Percentiles rank a stretch among this genome's conserved stretches.
Evolutionary conservation across 1,140 invertebrate species (phyloP).

Genomic region (Diprion similis): DNA sequence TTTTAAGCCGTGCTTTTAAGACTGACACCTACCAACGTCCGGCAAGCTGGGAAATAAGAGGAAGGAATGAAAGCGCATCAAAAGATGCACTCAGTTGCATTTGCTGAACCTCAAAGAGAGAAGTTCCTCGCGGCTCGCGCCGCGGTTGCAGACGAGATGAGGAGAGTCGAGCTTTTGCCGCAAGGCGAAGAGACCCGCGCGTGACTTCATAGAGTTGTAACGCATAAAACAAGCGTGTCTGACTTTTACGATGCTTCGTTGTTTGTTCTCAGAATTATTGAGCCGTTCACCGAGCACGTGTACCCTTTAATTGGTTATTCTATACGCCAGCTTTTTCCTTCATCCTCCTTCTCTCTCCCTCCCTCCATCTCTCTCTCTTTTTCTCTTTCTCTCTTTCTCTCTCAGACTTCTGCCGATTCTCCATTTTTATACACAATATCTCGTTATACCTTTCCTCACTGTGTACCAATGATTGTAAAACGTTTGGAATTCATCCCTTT

Average conservation of each 20-base stretch:
- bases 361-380: background rate
- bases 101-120: too few relatives aligned
- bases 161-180: too few relatives aligned
- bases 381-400: background rate
- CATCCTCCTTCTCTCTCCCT: background rate
- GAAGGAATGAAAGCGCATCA: too few relatives aligned
- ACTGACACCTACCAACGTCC: too few relatives aligned
- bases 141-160: too few relatives aligned
- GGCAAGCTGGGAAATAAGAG: too few relatives aligned
- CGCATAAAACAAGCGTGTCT: constrained; percentile 4
- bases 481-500: too few relatives aligned
- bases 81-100: too few relatives aligned
- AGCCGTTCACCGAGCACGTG: background rate
- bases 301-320: constrained; percentile 6
- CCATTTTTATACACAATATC: background rate
- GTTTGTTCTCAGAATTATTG: constrained; percentile 5
- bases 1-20: too few relatives aligned
- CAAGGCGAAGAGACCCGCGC: background rate
- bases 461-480: too few relatives aligned
- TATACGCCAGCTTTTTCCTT: constrained; percentile 2
- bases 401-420: too few relatives aligned
- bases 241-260: constrained; percentile 1
- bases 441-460: background rate
- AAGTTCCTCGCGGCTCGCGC: too few relatives aligned
- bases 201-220: constrained; percentile 7